Evolutionary conservation across 2,888 invertebrate species (phyloP), one percentile per base, ranked within the genome.

Genomic region (Leucophenga maculata): DNA sequence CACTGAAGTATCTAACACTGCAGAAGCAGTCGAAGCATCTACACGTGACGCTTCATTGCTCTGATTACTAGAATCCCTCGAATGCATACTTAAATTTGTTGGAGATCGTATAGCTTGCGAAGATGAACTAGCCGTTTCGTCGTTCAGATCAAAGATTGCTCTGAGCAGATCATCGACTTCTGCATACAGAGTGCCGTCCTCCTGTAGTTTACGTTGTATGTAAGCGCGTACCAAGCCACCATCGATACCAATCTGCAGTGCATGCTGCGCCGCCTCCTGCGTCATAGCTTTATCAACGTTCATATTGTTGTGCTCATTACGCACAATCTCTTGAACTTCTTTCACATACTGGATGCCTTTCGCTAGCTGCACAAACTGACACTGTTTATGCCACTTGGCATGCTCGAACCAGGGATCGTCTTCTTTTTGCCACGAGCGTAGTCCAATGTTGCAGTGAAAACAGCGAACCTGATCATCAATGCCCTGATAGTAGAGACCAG

Each of bases 381-480:
- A 98, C 84, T 92, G 92, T 0, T 96, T 94, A 90, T 96, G 97
- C 97, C 97, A 98, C 80, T 93, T 92, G 13, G 96, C 97, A 89
- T 98, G 98, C 86, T 98, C 98, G 67, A 92, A 91, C 97, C 97
- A 98, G 0, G 97, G 97, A 85, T 94, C 94, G 87, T 98, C 98
- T 18, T 93, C 92, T 50, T 93, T 92, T 87, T 96, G 94, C 98
- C 98, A 98, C 85, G 94, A 94, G 76, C 94, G 91, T 62, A 98
- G 90, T 0, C 97, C 97, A 55, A 97, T 97, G 87, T 96, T 96
- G 88, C 98, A 98, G 89, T 96, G 95, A 89, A 97, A 98, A 88
- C 98, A 98, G 69, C 95, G 92, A 72, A 91, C 92, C 89, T 93
- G 93, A 87, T 94, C 94, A 59, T 91, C 91, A 22, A 89, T 89